Evolutionary conservation across 2,888 invertebrate species (phyloP).

Genomic region (Calliphora vomitoria): DNA sequence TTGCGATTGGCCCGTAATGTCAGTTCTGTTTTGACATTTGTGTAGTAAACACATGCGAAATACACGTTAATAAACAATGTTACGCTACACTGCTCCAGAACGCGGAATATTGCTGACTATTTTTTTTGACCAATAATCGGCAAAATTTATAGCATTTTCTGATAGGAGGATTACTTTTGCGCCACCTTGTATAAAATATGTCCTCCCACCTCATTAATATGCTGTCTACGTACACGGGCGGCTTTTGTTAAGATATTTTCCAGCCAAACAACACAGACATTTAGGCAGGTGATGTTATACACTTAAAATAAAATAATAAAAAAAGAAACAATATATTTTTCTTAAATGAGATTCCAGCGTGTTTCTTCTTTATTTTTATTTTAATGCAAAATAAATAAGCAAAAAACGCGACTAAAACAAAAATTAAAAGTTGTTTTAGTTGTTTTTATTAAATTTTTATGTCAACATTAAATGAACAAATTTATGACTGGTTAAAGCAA

Average conservation of each 20-base stretch:
- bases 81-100: no score
- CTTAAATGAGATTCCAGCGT: background rate
- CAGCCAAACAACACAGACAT: no score
- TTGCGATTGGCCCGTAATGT: no score
- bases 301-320: slow-evolving; percentile 13
- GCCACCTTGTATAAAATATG: no score
- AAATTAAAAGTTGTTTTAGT: slow-evolving; percentile 26
- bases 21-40: no score
- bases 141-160: no score
- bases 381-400: background rate
- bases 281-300: background rate
- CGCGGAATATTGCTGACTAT: no score
- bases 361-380: background rate
- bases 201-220: background rate
- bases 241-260: no score
- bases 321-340: slow-evolving; percentile 11
- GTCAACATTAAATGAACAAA: slow-evolving; percentile 52
- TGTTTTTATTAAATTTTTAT: slow-evolving; percentile 51
- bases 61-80: no score
- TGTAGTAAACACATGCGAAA: no score
- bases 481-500: slow-evolving; percentile 12
- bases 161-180: no score
- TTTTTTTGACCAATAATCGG: no score
- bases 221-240: background rate
- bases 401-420: background rate